Evolutionary conservation across 2,797 vertebrate genomes (phyloP), one percentile per base, ranked within the genome.

Genomic region (Ctenopoma multispine): DNA sequence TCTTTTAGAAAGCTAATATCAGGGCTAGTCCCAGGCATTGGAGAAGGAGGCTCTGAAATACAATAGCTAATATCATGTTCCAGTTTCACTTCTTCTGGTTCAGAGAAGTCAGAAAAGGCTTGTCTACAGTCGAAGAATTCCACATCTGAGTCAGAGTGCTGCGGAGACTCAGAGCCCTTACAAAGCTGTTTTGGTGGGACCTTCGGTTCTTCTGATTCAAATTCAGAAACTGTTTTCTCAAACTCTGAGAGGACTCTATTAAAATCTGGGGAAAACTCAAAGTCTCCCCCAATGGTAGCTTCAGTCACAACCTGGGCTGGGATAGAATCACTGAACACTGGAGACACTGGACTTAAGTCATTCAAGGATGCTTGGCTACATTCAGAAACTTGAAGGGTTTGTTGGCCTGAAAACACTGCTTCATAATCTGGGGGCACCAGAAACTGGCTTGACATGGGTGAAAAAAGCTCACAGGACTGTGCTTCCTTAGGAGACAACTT

Each of bases 41-140:
- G 90, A 48, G 90, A 92, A 7, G 81, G 75, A 0, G 86, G 90
- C 60, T 93, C 92, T 11, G 83, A 92, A 66, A 93, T 81, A 20
- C 78, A 86, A 81, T 89, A 92, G 40, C 34, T 4, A 2, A 83
- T 36, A 1, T 59, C 51, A 10, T 66, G 64, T 12, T 85, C 86
- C 18, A 40, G 18, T 55, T 83, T 83, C 1, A n/a, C 23, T 10
- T 90, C 85, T 7, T 91, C 90, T 24, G 86, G 54, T 63, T 94
- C 93, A 54, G 91, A 92, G 34, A 77, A 51, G 47, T 95, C 93
- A 27, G 89, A 90, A 11, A 91, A 65, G 4, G 69, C 87, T 82
- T 94, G 90, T 47, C 36, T 86, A 74, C 93, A 94, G 75, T 95
- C 94, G 40, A 92, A 94, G 75, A 94, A 95, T 63, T 95, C 94